phyloP scores from a whole-genome alignment of 1,140 invertebrate species.

The Teleogryllus occipitalis region DNA sequence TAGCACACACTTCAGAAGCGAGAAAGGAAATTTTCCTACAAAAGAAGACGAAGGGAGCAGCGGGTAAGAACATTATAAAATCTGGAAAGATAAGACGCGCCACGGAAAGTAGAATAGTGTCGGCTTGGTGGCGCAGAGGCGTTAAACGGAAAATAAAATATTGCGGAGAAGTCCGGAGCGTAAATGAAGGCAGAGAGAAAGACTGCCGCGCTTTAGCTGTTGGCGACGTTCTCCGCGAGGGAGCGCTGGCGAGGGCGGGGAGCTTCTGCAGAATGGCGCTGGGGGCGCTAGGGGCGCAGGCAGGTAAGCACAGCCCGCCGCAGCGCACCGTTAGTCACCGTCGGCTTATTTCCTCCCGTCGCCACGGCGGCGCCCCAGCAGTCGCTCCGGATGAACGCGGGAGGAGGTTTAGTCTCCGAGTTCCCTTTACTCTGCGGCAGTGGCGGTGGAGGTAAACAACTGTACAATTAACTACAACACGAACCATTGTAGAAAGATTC shows the following conservation, averaged over 20 bases:
- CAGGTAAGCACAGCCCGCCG: too few species aligned
- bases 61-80: neutral
- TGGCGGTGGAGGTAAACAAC: too few species aligned
- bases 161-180: neutral
- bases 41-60: neutral
- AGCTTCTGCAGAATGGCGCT: too few species aligned
- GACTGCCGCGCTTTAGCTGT: neutral
- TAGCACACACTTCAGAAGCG: neutral
- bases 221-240: neutral
- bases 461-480: too few species aligned
- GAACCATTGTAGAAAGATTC: too few species aligned
- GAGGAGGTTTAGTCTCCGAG: too few species aligned
- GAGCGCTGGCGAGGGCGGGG: neutral
- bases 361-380: too few species aligned
- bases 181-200: neutral
- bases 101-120: neutral
- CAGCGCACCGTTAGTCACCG: too few species aligned
- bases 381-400: too few species aligned
- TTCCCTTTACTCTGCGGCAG: too few species aligned
- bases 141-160: constrained; percentile 6
- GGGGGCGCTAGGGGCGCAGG: too few species aligned
- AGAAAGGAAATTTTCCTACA: neutral
- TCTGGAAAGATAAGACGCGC: neutral
- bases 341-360: too few species aligned
- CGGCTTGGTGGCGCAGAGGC: neutral